A percentile compares a stretch with the other conserved stretches of the same genome.
phyloP scores from a whole-genome alignment of 2,888 invertebrate genomes.

The Thymelicus lineola region DNA sequence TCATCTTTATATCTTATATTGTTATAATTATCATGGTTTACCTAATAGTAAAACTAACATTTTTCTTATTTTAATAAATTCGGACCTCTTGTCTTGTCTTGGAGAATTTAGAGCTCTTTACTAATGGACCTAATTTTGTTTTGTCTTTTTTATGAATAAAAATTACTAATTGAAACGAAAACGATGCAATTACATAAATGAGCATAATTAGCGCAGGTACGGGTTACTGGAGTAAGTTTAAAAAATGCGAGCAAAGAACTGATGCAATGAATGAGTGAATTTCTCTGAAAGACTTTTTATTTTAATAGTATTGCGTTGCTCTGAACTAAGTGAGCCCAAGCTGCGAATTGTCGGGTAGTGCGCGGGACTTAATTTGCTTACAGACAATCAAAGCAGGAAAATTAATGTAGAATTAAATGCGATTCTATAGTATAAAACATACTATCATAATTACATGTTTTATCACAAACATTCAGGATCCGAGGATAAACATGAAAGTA shows the following conservation, averaged over 20 bases:
- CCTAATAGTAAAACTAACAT: no score
- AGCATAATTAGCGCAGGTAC: slow-evolving; percentile 18
- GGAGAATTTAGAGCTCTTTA: no score
- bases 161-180: slow-evolving; percentile 15
- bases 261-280: slow-evolving; percentile 24
- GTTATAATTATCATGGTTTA: no score
- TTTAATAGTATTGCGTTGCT: slow-evolving; percentile 28
- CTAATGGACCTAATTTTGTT: background rate
- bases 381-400: background rate
- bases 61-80: no score
- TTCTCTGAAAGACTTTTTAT: slow-evolving; percentile 22
- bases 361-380: background rate
- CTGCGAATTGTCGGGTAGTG: slow-evolving; percentile 9
- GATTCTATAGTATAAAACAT: no score
- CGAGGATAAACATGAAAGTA: no score
- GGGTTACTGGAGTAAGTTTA: slow-evolving; percentile 11
- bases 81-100: no score
- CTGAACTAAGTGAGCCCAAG: slow-evolving; percentile 12
- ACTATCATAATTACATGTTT: no score
- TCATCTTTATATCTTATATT: no score
- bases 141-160: background rate
- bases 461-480: no score
- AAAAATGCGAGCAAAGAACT: slow-evolving; percentile 25
- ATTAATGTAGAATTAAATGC: no score
- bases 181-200: slow-evolving; percentile 27